These are phyloP conservation scores for Mongoloraphidia duomilia DNA, from an alignment of 2,888 invertebrate genomes.

Conservation along the genomic window DNA sequence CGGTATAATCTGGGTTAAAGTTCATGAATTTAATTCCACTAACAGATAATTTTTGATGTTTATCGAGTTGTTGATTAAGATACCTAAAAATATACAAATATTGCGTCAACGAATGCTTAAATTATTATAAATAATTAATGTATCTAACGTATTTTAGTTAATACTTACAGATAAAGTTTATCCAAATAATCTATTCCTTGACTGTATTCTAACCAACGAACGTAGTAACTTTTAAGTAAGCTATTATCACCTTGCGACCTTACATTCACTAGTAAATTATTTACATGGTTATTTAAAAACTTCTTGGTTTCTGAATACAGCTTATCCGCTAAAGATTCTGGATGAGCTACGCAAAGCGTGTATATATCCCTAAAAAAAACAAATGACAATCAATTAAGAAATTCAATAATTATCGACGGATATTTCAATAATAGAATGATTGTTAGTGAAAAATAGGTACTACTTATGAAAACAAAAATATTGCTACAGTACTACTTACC, in stretches of 20 bases:
- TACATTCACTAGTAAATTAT: slow-evolving; percentile 54
- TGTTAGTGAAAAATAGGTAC: neutral
- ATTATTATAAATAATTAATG: neutral
- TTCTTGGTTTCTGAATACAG: slow-evolving; percentile 82
- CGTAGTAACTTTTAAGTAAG: slow-evolving; percentile 65
- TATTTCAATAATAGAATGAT: neutral
- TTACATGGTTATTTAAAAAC: slow-evolving; percentile 81
- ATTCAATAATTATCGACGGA: too few species aligned
- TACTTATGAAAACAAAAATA: too few species aligned
- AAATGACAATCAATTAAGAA: neutral
- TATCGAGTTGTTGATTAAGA: slow-evolving; percentile 89
- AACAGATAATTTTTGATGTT: slow-evolving; percentile 78
- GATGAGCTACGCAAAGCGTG: slow-evolving; percentile 89
- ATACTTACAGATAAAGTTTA: slow-evolving; percentile 63
- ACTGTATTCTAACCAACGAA: slow-evolving; percentile 82
- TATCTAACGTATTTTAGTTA: neutral
- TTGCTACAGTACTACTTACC: slow-evolving; percentile 48
- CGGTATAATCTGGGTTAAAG: slow-evolving; percentile 42
- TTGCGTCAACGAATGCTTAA: slow-evolving; percentile 3
- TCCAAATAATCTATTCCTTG: slow-evolving; percentile 82
- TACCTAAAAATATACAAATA: slow-evolving; percentile 33
- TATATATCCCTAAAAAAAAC: slow-evolving; percentile 69
- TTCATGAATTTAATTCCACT: slow-evolving; percentile 84
- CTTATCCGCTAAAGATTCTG: slow-evolving; percentile 83
- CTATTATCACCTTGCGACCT: slow-evolving; percentile 47